Percentiles rank a stretch among this genome's conserved stretches.
phyloP scores from a whole-genome alignment of 2,113 vertebrate genomes.

The Colinus virginianus region DNA sequence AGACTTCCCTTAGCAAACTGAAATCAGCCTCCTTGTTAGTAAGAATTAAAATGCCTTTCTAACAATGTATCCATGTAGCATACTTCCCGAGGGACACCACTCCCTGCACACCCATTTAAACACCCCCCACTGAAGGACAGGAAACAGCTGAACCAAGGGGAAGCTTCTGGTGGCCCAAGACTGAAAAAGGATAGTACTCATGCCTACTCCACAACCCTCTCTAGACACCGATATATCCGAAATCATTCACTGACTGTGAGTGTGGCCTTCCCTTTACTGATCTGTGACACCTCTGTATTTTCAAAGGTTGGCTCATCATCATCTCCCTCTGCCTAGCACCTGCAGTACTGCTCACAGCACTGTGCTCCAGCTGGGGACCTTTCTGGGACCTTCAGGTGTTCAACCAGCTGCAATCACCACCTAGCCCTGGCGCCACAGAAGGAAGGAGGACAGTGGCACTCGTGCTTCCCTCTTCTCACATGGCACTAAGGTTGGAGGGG shows the following conservation, averaged over 20 bases:
- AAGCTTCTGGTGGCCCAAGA: neutral
- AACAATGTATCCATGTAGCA: neutral
- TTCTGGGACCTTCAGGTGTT: neutral
- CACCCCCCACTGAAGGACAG: neutral
- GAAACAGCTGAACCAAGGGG: neutral
- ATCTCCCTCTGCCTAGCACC: neutral
- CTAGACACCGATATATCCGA: neutral
- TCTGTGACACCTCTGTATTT: neutral
- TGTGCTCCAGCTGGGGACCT: fast-evolving
- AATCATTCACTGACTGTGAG: neutral
- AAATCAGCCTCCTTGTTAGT: neutral
- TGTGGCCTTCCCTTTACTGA: fast-evolving
- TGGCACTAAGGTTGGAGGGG: neutral
- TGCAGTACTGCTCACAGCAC: neutral
- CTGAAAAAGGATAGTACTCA: neutral
- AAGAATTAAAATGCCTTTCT: neutral
- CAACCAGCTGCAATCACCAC: neutral
- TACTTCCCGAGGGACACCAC: neutral
- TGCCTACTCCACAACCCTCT: neutral
- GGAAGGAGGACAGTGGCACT: neutral
- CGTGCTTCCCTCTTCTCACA: neutral
- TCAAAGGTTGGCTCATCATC: neutral
- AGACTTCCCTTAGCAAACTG: neutral
- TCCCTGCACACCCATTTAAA: neutral
- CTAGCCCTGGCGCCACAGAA: fast-evolving